Percentiles rank a stretch among this genome's conserved stretches.
Conservation (phyloP, 23 tunicate species). For the Diplosoma virens region DNA sequence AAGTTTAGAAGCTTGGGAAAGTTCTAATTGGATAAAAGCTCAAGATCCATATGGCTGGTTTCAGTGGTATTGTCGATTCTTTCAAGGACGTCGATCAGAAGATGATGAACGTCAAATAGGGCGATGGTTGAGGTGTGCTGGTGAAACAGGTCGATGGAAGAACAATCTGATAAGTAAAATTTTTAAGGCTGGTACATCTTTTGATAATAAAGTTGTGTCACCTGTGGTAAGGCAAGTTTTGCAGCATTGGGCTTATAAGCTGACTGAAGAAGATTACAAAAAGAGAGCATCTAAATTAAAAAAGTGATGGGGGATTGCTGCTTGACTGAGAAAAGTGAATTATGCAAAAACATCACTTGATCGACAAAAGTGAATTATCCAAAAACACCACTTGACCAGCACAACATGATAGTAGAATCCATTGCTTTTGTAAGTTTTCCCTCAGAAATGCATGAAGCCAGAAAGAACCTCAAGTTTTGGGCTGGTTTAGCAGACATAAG, state of each 20-base stretch:
- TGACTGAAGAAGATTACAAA: conserved; percentile 46
- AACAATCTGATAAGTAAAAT: conserved; percentile 51
- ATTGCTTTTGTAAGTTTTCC: too few species aligned
- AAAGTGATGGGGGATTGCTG: too few species aligned
- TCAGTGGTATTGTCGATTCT: conserved; percentile 66
- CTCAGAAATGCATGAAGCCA: too few species aligned
- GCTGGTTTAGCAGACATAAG: too few species aligned
- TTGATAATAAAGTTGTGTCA: conserved; percentile 26
- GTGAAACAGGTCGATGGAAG: conserved; percentile 48
- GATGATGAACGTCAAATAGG: conserved; percentile 55
- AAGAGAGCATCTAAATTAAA: conserved; percentile 18
- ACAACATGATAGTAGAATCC: too few species aligned
- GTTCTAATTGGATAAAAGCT: conserved; percentile 41
- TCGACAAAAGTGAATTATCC: too few species aligned
- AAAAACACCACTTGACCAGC: too few species aligned
- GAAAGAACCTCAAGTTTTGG: too few species aligned
- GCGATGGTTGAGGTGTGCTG: conserved; percentile 47
- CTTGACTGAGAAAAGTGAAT: too few species aligned
- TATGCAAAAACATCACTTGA: too few species aligned
- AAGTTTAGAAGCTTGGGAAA: conserved; percentile 42
- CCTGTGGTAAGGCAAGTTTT: conserved; percentile 58
- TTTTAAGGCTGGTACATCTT: conserved; percentile 21
- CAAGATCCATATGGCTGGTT: conserved; percentile 73
- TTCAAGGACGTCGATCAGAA: conserved; percentile 33
- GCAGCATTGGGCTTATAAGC: conserved; percentile 48